phyloP scores from a whole-genome alignment of 2,888 invertebrate species.

The Tachina lurida region DNA sequence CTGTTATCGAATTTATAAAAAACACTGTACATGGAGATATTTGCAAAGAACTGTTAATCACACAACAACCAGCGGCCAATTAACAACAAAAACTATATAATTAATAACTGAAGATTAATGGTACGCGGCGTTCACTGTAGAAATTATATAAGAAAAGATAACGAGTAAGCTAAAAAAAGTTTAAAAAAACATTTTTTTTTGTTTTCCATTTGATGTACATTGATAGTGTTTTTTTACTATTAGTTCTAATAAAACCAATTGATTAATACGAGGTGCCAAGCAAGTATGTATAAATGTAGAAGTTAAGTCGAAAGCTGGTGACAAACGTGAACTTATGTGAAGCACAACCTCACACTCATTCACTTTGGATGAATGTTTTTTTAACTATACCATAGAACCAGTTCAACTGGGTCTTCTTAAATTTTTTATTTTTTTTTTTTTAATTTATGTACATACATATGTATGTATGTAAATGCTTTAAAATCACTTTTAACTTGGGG shows the following conservation, averaged over 20 bases:
- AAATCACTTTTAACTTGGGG: neutral
- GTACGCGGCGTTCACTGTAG: slow-evolving; percentile 1
- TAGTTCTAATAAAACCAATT: slow-evolving; percentile 11
- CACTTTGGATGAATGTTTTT: neutral
- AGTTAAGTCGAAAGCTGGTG: slow-evolving; percentile 19
- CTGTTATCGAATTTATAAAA: slow-evolving; percentile 67
- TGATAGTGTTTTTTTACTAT: neutral
- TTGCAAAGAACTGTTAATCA: slow-evolving; percentile 59
- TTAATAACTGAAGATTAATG: slow-evolving; percentile 41
- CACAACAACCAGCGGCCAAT: slow-evolving; percentile 23
- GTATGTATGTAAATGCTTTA: neutral
- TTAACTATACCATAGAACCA: slow-evolving; percentile 54
- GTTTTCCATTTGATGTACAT: neutral
- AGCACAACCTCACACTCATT: neutral
- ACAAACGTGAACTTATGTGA: slow-evolving; percentile 20
- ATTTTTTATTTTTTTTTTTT: neutral
- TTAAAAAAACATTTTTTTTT: neutral
- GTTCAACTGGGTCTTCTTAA: slow-evolving; percentile 52
- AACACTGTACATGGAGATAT: slow-evolving; percentile 66
- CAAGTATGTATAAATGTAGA: neutral
- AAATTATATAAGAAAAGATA: neutral
- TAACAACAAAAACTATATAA: slow-evolving; percentile 21
- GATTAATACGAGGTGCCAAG: neutral
- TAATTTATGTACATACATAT: too few species aligned
- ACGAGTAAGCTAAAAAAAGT: slow-evolving; percentile 28